Base-by-base conservation (phyloP, 2,888 invertebrate genomes). In the Rhabditophanes sp. region DNA sequence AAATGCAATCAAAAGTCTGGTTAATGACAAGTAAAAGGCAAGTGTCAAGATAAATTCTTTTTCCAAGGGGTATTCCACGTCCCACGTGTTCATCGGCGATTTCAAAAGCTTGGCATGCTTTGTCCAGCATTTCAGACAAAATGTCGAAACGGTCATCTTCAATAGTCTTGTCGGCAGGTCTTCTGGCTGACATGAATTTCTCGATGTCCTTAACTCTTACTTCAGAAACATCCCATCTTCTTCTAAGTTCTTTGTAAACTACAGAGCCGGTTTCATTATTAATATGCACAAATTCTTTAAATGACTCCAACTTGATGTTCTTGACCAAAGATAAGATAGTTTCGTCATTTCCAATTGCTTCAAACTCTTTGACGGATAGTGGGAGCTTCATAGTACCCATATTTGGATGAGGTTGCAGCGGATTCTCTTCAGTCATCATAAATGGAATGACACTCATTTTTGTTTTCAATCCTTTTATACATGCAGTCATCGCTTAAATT, bases 31-130 rank as follows among this genome's bases (percentile, higher is more conserved):
- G 38, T 25, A 53, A 38, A 28, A 57, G 48, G 6, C 46, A 42
- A 12, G 41, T 44, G 35, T 57, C 57, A 17, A 57, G 41, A 4
- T 44, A 39, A 21, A 51, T 41, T 5, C 57, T 51, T 29, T 57
- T 52, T 1, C 52, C 55, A 12, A 39, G 14, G 7, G 44, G 47
- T 14, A 57, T 42, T 20, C 39, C 40, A 7, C 48, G 43, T 6
- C 46, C 52, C 42, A 36, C 39, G 35, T 57, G 57, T 32, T 55
- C 55, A 29, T 57, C 56, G 42, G 44, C 46, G 41, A 57, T 53
- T 36, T 57, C 56, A 28, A 57, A 42, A 15, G 50, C 56, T 32
- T 57, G 53, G 20, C 43, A 45, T 9, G 50, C 48, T 39, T 57
- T 57, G 41, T 57, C 57, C 24, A 57, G 42, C 18, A 57, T 37